A percentile compares a stretch with the other conserved stretches of the same genome.
Conservation (phyloP, 2,113 vertebrate species). For the Ceyx margarethae region DNA sequence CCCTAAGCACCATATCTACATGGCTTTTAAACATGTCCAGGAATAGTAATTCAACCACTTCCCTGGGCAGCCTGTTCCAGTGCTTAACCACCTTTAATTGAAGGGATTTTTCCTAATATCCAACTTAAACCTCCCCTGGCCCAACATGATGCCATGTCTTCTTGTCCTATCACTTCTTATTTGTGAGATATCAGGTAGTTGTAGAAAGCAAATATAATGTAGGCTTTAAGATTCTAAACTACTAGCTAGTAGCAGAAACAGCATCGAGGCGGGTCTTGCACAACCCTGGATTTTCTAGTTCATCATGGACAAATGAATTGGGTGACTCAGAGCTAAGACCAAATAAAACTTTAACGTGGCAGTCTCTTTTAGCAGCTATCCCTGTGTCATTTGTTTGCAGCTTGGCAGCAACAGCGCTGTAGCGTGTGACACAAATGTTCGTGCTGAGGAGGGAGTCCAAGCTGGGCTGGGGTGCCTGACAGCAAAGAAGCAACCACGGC, state of each 20-base stretch:
- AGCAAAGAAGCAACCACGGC: not conserved
- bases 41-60: no score
- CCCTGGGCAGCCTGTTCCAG: no score
- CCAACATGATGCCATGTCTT: no score
- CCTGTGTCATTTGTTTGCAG: fast-evolving
- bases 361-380: not conserved
- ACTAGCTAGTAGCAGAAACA: not conserved
- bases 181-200: no score
- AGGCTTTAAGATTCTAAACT: not conserved
- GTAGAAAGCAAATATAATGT: no score
- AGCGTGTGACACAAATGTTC: fast-evolving
- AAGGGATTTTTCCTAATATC: no score
- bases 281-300: not conserved
- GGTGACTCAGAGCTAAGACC: not conserved
- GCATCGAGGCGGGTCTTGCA: not conserved
- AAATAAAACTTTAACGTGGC: fast-evolving
- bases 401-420: not conserved
- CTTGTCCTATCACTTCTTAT: no score
- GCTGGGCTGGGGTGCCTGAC: not conserved
- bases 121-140: no score
- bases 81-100: no score
- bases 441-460: fast-evolving
- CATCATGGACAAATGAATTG: fast-evolving
- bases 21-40: no score
- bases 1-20: no score